phyloP scores from a whole-genome alignment of 2,113 vertebrate genomes.

The Platichthys stellatus region DNA sequence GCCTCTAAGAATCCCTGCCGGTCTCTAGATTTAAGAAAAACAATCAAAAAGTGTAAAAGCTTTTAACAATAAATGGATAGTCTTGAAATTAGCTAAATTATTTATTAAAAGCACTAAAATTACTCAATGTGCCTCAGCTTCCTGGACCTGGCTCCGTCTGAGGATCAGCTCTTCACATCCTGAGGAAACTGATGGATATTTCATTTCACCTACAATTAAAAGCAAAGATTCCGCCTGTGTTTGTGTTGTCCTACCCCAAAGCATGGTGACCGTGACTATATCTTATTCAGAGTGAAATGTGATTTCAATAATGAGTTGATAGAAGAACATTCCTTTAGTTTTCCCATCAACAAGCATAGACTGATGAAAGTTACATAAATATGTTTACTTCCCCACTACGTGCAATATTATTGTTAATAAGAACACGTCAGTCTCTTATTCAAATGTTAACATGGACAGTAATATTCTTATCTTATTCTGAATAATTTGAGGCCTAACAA shows the following conservation, averaged over 20 bases:
- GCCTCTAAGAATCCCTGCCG: constrained; percentile 9
- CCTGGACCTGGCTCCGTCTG: not conserved
- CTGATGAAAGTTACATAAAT: too few relatives aligned
- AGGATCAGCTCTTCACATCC: constrained; percentile 28
- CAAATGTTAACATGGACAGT: too few relatives aligned
- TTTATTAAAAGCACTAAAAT: constrained; percentile 44
- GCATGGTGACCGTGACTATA: not conserved
- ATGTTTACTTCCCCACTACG: too few relatives aligned
- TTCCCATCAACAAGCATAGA: too few relatives aligned
- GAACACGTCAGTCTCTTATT: too few relatives aligned
- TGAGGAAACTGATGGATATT: constrained; percentile 52
- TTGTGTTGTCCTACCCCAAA: constrained; percentile 4
- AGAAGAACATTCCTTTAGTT: too few relatives aligned
- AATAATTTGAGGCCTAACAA: too few relatives aligned
- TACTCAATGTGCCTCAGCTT: constrained; percentile 12
- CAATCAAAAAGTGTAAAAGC: constrained; percentile 16
- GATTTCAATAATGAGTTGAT: too few relatives aligned
- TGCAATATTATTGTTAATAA: too few relatives aligned
- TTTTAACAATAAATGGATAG: constrained; percentile 27
- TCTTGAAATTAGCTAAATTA: constrained; percentile 36
- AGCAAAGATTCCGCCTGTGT: constrained; percentile 1
- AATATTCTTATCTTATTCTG: too few relatives aligned
- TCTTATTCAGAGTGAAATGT: too few relatives aligned
- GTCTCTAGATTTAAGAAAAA: constrained; percentile 25
- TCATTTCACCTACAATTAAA: constrained; percentile 45